These are phyloP conservation scores for Agriotes lineatus DNA, from an alignment of 2,888 invertebrate species.

Conservation along the genomic window DNA sequence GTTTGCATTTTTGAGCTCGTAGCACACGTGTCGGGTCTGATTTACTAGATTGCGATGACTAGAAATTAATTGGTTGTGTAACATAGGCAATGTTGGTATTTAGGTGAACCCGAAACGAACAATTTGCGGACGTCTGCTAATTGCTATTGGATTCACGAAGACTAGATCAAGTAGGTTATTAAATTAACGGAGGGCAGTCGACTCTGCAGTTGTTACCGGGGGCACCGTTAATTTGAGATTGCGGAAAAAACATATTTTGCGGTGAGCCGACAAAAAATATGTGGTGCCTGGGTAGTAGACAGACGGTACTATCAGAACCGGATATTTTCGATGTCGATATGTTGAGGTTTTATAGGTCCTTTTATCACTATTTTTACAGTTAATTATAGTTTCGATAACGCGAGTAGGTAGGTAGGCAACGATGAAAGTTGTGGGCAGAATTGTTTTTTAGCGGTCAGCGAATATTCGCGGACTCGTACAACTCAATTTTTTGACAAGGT, in stretches of 20 bases:
- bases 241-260: conserved; percentile 9
- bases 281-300: too few relatives aligned
- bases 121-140: background rate
- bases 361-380: conserved; percentile 16
- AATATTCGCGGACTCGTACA: conserved; percentile 11
- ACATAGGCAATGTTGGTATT: conserved; percentile 18
- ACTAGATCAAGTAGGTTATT: too few relatives aligned
- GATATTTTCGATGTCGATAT: conserved; percentile 13
- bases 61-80: conserved; percentile 23
- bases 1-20: conserved; percentile 7
- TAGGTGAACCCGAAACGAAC: conserved; percentile 5
- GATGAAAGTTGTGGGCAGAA: conserved; percentile 6
- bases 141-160: background rate
- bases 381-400: conserved; percentile 12
- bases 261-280: conserved; percentile 12
- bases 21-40: conserved; percentile 27
- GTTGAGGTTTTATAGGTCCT: conserved; percentile 8
- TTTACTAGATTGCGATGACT: conserved; percentile 13
- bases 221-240: background rate
- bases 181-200: too few relatives aligned
- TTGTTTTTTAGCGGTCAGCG: background rate
- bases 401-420: background rate
- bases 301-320: background rate
- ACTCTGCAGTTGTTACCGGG: too few relatives aligned
- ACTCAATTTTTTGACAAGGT: conserved; percentile 11